These are phyloP conservation scores for Peromyscus attwateri DNA, from an alignment of 2,797 vertebrate genomes.

Conservation along the genomic window DNA sequence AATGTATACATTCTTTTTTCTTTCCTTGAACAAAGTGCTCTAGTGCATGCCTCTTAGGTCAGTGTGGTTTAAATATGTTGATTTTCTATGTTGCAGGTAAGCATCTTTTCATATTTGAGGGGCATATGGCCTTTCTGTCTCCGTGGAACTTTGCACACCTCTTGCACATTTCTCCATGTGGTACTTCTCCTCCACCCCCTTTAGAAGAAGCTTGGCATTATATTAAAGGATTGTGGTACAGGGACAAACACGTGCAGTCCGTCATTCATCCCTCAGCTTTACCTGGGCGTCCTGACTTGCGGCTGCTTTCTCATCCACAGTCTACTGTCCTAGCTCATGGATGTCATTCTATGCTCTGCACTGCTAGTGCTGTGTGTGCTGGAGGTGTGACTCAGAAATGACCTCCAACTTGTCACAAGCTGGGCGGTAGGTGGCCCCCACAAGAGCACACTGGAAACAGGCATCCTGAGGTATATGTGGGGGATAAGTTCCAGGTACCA, in stretches of 20 bases:
- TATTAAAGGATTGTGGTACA: not conserved
- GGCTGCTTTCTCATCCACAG: not conserved
- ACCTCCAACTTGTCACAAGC: not conserved
- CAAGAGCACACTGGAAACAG: not conserved
- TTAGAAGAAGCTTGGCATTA: not conserved
- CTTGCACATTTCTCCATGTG: not conserved
- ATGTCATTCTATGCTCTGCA: not conserved
- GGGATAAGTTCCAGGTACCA: not conserved
- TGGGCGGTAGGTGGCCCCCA: not conserved
- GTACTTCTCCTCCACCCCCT: not conserved
- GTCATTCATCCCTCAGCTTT: not conserved
- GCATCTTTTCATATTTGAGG: not conserved
- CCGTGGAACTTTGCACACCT: not conserved
- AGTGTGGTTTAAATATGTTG: not conserved
- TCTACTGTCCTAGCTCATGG: not conserved
- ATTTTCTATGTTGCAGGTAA: not conserved
- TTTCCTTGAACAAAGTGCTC: not conserved
- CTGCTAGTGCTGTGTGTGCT: not conserved
- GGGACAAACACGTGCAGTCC: not conserved
- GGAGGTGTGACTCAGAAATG: not conserved
- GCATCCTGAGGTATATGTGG: not conserved
- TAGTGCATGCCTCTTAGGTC: not conserved
- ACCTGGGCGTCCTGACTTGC: not conserved
- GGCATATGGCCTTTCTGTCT: not conserved
- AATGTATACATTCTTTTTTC: too few species aligned